phyloP scores from a whole-genome alignment of 2,888 invertebrate genomes.

The Vannuccia rotundouncinata region DNA sequence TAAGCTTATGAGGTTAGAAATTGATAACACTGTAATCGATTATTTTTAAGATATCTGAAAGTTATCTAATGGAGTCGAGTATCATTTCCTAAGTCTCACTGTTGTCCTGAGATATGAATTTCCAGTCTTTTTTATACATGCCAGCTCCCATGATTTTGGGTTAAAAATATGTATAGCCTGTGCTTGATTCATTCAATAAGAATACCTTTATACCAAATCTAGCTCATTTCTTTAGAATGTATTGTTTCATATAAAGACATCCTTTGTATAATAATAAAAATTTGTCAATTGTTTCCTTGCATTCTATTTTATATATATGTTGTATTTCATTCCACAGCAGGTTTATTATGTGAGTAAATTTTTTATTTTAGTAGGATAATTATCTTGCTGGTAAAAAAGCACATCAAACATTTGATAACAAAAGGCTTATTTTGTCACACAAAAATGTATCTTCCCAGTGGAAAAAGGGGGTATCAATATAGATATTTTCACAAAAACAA shows the following conservation, averaged over 20 bases:
- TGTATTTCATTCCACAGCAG: background rate
- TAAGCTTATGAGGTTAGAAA: too few species aligned
- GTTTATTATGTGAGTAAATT: background rate
- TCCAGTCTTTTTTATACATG: too few species aligned
- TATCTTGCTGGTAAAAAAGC: background rate
- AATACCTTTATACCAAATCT: slow-evolving; percentile 27
- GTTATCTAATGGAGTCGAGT: too few species aligned
- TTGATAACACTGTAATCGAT: too few species aligned
- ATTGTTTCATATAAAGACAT: slow-evolving; percentile 31
- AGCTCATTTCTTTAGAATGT: slow-evolving; percentile 22
- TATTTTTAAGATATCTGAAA: too few species aligned
- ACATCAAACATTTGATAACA: background rate
- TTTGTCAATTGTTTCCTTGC: too few species aligned
- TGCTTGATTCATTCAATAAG: background rate
- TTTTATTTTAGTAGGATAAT: background rate
- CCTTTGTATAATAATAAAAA: too few species aligned
- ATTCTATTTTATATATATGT: background rate
- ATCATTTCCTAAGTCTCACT: too few species aligned
- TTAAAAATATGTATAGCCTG: slow-evolving; percentile 10
- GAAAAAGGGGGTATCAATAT: background rate
- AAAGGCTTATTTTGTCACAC: background rate
- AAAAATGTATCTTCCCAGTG: background rate
- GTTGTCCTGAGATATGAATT: too few species aligned
- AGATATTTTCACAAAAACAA: background rate
- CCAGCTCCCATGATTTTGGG: background rate